Evolutionary conservation across 2,113 vertebrate genomes (phyloP).

Genomic region (Porphyrio hochstetteri): DNA sequence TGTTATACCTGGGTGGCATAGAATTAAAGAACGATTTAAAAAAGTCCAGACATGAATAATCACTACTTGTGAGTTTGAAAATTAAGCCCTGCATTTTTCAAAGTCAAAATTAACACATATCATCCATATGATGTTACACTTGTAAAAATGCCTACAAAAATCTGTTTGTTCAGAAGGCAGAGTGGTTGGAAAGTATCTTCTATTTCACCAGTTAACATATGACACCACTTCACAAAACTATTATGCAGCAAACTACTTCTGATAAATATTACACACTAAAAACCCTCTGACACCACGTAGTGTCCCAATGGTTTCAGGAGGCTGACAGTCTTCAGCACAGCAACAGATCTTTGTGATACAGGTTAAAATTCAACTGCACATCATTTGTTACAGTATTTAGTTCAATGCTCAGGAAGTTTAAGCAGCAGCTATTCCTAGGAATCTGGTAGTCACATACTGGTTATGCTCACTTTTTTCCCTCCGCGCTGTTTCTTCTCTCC

Average conservation of each 20-base stretch:
- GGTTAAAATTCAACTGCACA: not conserved
- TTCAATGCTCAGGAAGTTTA: not conserved
- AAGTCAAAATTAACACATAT: not conserved
- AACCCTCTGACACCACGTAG: not conserved
- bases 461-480: not conserved
- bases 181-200: not conserved
- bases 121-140: not conserved
- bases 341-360: not conserved
- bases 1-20: not conserved
- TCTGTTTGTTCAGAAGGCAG: conserved; percentile 22
- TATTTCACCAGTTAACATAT: not conserved
- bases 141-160: conserved; percentile 21
- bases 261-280: not conserved
- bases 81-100: not conserved
- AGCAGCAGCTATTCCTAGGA: not conserved
- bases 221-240: not conserved
- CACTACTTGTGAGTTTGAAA: not conserved
- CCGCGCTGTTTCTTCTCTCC: not conserved
- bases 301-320: not conserved
- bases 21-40: not conserved
- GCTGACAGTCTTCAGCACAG: not conserved
- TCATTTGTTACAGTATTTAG: not conserved
- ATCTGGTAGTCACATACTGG: not conserved
- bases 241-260: conserved; percentile 6
- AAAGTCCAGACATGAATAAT: not conserved